These are phyloP conservation scores for Clamator glandarius DNA, from an alignment of 2,797 vertebrate genomes.

Conservation along the genomic window DNA sequence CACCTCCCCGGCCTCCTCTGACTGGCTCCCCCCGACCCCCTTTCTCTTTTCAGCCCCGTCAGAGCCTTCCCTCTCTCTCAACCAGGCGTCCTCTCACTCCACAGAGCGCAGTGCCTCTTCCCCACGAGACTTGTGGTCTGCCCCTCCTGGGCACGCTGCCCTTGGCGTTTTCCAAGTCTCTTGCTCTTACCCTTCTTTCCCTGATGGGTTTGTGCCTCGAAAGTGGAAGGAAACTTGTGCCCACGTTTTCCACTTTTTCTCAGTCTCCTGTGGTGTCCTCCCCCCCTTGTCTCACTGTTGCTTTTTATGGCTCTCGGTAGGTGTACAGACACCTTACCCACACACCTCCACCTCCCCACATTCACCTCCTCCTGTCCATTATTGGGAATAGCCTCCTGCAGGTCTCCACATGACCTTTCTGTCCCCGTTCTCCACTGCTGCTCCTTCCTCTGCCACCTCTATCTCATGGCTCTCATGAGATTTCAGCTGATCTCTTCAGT, in stretches of 20 bases:
- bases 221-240: not conserved
- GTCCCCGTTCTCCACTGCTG: not conserved
- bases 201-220: not conserved
- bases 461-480: not conserved
- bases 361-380: not conserved
- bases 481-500: not conserved
- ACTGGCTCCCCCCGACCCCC: not conserved
- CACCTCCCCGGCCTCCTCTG: not conserved
- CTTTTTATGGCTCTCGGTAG: not conserved
- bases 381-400: not conserved
- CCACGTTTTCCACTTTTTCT: not conserved
- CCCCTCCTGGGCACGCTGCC: not conserved
- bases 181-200: not conserved
- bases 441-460: not conserved
- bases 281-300: fast-evolving
- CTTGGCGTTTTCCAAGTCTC: not conserved
- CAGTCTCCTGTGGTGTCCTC: not conserved
- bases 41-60: not conserved
- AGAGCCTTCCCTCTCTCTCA: no score
- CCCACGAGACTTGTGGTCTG: not conserved
- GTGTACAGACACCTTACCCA: no score
- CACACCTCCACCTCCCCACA: not conserved
- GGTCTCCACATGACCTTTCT: not conserved
- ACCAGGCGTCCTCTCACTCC: not conserved
- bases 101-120: not conserved